A percentile compares a stretch with the other conserved stretches of the same genome.
These are phyloP conservation scores for Drosophila niveifrons DNA, from an alignment of 2,888 invertebrate species.

Conservation along the genomic window DNA sequence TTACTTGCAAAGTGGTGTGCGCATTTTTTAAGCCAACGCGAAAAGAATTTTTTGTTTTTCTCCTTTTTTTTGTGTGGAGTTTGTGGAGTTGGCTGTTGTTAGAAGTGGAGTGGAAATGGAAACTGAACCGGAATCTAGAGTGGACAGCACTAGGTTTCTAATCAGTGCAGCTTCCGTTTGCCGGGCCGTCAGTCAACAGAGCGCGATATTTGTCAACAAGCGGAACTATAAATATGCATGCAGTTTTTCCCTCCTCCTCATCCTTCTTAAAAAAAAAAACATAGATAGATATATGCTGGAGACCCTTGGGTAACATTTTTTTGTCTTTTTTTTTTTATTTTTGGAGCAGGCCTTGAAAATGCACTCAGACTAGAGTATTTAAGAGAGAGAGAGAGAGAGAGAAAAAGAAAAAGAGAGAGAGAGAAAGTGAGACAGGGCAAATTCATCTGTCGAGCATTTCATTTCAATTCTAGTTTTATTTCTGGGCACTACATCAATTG, in stretches of 20 bases:
- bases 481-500: constrained; percentile 43
- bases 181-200: constrained; percentile 59
- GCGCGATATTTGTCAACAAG: constrained; percentile 82
- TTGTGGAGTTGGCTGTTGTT: neutral
- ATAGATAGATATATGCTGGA: neutral
- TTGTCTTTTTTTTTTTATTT: neutral
- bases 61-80: neutral
- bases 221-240: constrained; percentile 84
- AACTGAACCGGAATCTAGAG: constrained; percentile 47
- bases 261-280: too few relatives aligned
- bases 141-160: constrained; percentile 78
- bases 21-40: constrained; percentile 38
- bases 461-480: constrained; percentile 60
- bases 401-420: neutral
- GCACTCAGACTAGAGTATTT: constrained; percentile 45
- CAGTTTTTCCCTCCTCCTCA: constrained; percentile 18
- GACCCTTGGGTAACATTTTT: constrained; percentile 26
- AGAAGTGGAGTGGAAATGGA: neutral
- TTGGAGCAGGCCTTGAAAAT: constrained; percentile 59
- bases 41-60: constrained; percentile 28
- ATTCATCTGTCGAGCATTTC: constrained; percentile 50
- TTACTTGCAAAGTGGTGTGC: constrained; percentile 34
- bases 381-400: neutral
- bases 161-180: constrained; percentile 82
- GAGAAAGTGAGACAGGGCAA: constrained; percentile 8